Evolutionary conservation across 2,113 vertebrate species (phyloP).

Genomic region (Monarcha castaneiventris): DNA sequence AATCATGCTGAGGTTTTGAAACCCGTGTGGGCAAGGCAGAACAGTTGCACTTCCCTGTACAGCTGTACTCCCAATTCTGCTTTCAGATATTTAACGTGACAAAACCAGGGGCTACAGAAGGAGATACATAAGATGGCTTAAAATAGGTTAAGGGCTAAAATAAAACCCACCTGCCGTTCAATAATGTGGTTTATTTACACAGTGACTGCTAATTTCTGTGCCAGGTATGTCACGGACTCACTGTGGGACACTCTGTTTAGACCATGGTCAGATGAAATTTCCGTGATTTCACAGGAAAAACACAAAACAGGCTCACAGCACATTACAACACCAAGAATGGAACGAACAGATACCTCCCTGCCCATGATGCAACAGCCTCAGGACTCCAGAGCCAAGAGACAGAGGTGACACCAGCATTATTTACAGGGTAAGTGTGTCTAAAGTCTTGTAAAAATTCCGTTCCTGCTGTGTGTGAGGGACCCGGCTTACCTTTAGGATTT

Average conservation of each 20-base stretch:
- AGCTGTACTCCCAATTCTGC: neutral
- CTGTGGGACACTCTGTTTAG: neutral
- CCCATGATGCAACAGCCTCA: neutral
- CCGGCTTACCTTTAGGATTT: neutral
- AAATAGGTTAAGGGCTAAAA: neutral
- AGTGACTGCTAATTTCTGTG: neutral
- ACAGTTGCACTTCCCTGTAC: neutral
- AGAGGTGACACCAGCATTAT: neutral
- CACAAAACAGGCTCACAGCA: neutral
- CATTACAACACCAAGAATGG: neutral
- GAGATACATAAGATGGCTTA: neutral
- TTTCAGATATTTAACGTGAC: neutral
- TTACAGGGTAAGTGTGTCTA: neutral
- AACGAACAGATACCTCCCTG: neutral
- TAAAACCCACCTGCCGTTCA: neutral
- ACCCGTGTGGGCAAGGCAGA: neutral
- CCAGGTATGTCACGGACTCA: neutral
- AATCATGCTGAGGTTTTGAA: neutral
- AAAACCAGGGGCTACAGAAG: neutral
- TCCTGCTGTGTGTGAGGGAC: neutral
- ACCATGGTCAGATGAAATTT: neutral
- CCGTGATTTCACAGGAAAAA: neutral
- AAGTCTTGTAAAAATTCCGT: neutral
- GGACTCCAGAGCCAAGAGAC: neutral
- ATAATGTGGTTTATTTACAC: neutral